These are phyloP conservation scores for Melipona quadrifasciata DNA, from an alignment of 1,140 invertebrate species.

Conservation along the genomic window DNA sequence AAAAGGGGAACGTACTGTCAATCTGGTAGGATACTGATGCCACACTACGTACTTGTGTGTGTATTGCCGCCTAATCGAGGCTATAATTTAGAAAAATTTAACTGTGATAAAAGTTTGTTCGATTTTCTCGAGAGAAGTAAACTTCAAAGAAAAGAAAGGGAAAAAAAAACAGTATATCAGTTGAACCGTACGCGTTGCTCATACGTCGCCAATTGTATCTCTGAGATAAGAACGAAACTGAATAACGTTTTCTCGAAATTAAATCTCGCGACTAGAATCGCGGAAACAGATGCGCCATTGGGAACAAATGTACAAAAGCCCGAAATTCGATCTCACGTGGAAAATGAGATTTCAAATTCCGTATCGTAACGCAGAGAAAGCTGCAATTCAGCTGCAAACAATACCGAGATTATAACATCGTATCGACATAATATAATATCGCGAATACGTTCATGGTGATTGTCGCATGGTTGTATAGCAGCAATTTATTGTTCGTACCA, in stretches of 20 bases:
- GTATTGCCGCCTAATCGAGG: constrained; percentile 38
- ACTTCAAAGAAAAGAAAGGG: background rate
- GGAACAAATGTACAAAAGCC: background rate
- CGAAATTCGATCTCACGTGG: constrained; percentile 5
- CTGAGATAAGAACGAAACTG: background rate
- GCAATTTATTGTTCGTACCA: constrained; percentile 23
- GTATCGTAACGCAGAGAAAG: constrained; percentile 11
- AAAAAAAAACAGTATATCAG: background rate
- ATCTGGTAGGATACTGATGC: background rate
- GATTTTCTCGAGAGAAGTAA: background rate
- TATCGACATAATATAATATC: background rate
- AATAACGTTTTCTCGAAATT: background rate
- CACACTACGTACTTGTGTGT: constrained; percentile 29
- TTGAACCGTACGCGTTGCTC: background rate
- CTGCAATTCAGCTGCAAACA: too few species aligned
- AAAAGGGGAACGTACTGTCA: background rate
- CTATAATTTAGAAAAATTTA: constrained; percentile 44
- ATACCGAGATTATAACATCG: constrained; percentile 15
- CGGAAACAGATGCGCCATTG: background rate
- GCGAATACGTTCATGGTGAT: constrained; percentile 20
- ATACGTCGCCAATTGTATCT: background rate
- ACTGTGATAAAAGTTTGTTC: constrained; percentile 57
- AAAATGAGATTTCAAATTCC: background rate
- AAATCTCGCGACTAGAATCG: too few species aligned
- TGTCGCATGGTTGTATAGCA: constrained; percentile 37